Percentiles rank a stretch among this genome's conserved stretches.
Conservation (phyloP, 2,888 invertebrate species). For the Papilio gigon region DNA sequence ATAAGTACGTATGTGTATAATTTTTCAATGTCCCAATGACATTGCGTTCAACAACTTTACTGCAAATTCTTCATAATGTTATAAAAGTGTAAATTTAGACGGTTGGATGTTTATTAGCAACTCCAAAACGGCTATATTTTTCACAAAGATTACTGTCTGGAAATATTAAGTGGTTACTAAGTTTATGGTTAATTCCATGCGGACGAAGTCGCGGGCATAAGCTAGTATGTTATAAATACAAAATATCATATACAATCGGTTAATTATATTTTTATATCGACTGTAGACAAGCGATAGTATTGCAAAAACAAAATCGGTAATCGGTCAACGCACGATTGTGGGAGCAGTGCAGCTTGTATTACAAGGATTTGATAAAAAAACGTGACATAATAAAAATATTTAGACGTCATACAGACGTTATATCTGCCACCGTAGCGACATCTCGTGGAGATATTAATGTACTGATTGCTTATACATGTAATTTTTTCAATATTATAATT, state of each 20-base stretch:
- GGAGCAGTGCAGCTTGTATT: slow-evolving; percentile 50
- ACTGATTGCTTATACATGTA: neutral
- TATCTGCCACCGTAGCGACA: slow-evolving; percentile 54
- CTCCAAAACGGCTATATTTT: too few relatives aligned
- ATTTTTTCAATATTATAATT: neutral
- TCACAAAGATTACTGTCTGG: too few relatives aligned
- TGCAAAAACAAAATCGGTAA: slow-evolving; percentile 56
- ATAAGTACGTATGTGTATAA: too few relatives aligned
- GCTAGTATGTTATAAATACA: too few relatives aligned
- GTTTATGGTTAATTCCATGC: too few relatives aligned
- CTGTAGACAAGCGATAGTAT: slow-evolving; percentile 46
- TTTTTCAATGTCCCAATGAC: too few relatives aligned
- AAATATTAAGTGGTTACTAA: too few relatives aligned
- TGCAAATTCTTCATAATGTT: too few relatives aligned
- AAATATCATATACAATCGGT: neutral
- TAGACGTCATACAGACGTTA: slow-evolving; percentile 20
- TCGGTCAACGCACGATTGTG: slow-evolving; percentile 68
- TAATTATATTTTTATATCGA: slow-evolving; percentile 10
- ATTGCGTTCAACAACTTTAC: too few relatives aligned
- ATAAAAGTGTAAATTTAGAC: too few relatives aligned
- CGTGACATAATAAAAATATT: slow-evolving; percentile 39
- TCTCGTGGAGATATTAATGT: slow-evolving; percentile 51
- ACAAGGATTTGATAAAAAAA: slow-evolving; percentile 28
- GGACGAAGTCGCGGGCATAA: too few relatives aligned
- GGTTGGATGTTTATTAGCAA: too few relatives aligned